A percentile compares a stretch with the other conserved stretches of the same genome.
Conservation (phyloP, 2,113 vertebrate genomes). For the Corythoichthys intestinalis region DNA sequence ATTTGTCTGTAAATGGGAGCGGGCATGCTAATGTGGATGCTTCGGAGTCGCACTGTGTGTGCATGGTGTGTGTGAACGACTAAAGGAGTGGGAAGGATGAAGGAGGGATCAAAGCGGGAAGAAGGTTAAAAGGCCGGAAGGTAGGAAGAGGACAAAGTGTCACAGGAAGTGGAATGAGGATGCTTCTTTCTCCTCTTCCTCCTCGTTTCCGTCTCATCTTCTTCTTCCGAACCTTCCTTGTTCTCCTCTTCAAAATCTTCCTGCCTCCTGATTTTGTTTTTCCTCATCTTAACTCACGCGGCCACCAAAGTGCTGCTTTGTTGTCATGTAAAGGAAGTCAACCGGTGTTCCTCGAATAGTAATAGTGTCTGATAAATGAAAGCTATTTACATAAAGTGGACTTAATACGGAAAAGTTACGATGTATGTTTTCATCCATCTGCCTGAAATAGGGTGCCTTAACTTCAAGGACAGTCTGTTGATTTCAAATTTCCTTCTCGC, state of each 20-base stretch:
- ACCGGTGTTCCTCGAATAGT: too few relatives aligned
- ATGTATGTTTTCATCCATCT: neutral
- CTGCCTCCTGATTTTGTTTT: neutral
- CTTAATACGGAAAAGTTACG: neutral
- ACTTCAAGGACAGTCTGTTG: neutral
- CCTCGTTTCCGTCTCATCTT: neutral
- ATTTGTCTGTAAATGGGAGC: constrained; percentile 12
- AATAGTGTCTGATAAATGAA: too few relatives aligned
- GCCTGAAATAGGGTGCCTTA: neutral
- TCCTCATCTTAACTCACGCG: too few relatives aligned
- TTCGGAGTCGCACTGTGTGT: neutral
- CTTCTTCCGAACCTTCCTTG: neutral
- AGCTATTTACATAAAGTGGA: too few relatives aligned
- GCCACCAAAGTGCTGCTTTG: too few relatives aligned
- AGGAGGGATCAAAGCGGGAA: neutral
- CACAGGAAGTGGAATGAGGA: neutral
- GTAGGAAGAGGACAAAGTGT: neutral
- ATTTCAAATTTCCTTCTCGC: neutral
- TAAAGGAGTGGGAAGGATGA: neutral
- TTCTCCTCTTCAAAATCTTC: neutral
- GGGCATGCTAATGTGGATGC: neutral
- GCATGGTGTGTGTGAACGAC: neutral
- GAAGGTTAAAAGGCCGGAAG: constrained; percentile 2
- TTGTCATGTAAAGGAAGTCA: too few relatives aligned
- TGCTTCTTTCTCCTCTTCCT: too few relatives aligned